Evolutionary conservation across 2,113 vertebrate species (phyloP), one percentile per base, ranked within the genome.

Genomic region (Salvelinus namaycush): DNA sequence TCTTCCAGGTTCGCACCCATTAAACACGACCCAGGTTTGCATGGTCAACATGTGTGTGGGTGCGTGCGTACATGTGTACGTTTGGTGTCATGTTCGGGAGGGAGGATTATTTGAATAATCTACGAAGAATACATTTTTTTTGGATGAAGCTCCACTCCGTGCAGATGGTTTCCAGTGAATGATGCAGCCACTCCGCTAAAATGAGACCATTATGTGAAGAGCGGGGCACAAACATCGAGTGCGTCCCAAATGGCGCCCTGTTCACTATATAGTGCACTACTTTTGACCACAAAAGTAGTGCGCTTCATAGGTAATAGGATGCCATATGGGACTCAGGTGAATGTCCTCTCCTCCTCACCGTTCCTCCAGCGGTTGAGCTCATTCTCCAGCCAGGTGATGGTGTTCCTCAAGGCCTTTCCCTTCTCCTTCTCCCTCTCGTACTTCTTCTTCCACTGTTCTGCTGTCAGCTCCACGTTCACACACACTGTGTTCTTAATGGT

Each of bases 371-470:
- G 94, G 85, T 96, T 97, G 69, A 99, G 96, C 81, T 99, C 97
- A n/a, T 97, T 98, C 90, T 99, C 97, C 85, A 99, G 89, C 96
- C 97, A 98, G 73, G 96, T 97, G 81, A 99, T 89, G 5, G 96
- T 97, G 89, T 95, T 97, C 74, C 97, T 94, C 54, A 99, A 87
- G 9, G 94, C 96, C 90, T 97, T 97, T 72, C 97, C 98, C 83
- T 91, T 97, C 85, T 97, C 97, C 81, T 99, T 99, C 90, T 99
- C 97, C 79, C 93, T 92, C 85, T 99, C 97, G 75, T 99, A 99
- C 77, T 99, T 99, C 87, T 99, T 98, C 92, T 98, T 98, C 97
- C 97, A 99, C 70, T 99, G 97, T 64, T 99, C 97, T 73, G 97
- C 97, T 22, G 97, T 99, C 81, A 99, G 94, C 88, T 99, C 97